Conservation (phyloP, 2,113 vertebrate species). For the Sinocyclocheilus anshuiensis region DNA sequence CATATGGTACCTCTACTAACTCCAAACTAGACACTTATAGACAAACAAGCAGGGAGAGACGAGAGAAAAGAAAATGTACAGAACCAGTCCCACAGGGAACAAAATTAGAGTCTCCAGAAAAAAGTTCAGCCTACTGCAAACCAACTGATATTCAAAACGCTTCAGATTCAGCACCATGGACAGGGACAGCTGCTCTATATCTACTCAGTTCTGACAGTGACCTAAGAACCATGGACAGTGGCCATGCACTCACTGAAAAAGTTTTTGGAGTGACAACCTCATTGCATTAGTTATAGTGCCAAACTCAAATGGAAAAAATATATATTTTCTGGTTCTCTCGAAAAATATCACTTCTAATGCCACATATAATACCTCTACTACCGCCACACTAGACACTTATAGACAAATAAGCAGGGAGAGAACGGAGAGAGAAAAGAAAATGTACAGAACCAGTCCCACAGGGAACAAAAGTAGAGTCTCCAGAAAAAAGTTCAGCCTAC, state of each 20-base stretch:
- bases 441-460: slow-evolving; percentile 1
- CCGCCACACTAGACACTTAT: not conserved
- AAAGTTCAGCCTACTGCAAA: not conserved
- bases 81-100: slow-evolving; percentile 1
- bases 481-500: not conserved
- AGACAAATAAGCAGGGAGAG: slow-evolving; percentile 12
- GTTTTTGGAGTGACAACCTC: not conserved
- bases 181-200: slow-evolving; percentile 13
- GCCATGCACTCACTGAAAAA: not conserved
- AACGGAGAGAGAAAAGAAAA: not conserved
- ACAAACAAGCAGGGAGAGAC: not conserved
- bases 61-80: not conserved
- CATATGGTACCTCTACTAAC: not conserved
- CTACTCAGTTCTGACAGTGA: not conserved
- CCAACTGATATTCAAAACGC: not conserved
- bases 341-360: slow-evolving; percentile 4
- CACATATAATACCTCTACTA: not conserved
- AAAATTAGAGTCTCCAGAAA: not conserved
- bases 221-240: slow-evolving; percentile 62
- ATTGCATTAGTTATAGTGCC: not conserved
- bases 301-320: not conserved
- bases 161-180: slow-evolving; percentile 52
- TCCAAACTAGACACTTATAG: slow-evolving; percentile 7
- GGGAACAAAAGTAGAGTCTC: not conserved
- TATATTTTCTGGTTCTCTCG: not conserved